phyloP scores from a whole-genome alignment of 2,888 invertebrate species.

The Nezara viridula region DNA sequence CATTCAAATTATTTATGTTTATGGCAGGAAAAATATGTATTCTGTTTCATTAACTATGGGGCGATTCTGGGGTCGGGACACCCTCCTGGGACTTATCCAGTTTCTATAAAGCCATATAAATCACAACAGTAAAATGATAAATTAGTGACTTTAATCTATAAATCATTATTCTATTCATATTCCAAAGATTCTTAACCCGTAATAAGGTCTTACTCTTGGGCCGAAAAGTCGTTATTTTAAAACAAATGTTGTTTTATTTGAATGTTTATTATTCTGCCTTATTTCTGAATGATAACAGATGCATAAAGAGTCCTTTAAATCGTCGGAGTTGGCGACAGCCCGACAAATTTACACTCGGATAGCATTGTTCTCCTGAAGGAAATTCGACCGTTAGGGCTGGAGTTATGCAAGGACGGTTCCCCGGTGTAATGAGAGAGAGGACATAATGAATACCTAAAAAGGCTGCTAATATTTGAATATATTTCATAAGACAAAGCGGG shows the following conservation, averaged over 20 bases:
- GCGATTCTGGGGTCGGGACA: too few species aligned
- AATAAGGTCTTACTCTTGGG: too few species aligned
- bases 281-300: not conserved
- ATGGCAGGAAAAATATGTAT: too few species aligned
- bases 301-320: conserved; percentile 8
- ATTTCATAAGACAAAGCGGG: conserved; percentile 10
- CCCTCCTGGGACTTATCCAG: too few species aligned
- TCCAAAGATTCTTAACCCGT: too few species aligned
- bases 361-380: conserved; percentile 12
- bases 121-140: too few species aligned
- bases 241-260: not conserved
- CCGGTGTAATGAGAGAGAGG: conserved; percentile 19
- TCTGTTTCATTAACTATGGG: too few species aligned
- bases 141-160: too few species aligned
- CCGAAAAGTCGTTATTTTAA: too few species aligned
- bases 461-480: conserved; percentile 27
- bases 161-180: too few species aligned
- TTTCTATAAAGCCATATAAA: too few species aligned
- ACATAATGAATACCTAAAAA: conserved; percentile 46
- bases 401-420: not conserved
- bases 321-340: not conserved
- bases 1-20: too few species aligned
- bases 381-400: not conserved
- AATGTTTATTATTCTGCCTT: not conserved
- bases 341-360: conserved; percentile 20